Evolutionary conservation across 2,888 invertebrate genomes (phyloP), one percentile per base, ranked within the genome.

Genomic region (Margaritifera margaritifera): DNA sequence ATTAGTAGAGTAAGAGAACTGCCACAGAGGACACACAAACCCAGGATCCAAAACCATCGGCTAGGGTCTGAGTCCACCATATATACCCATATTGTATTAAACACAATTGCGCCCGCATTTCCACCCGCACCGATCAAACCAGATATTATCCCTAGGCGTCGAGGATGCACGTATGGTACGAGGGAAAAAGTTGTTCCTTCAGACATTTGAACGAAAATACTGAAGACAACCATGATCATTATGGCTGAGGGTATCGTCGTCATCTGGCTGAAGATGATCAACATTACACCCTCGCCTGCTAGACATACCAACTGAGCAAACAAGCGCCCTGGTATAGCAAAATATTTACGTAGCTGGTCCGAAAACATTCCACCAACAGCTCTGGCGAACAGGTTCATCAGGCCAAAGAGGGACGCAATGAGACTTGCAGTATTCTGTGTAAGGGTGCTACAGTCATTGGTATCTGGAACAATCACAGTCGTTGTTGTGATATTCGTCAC

Each of bases 71-170:
- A 18, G 18, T 66, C 69, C 3, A 74, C 74, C 8, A 71, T 24
- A 22, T 64, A 64, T 11, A 64, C 55, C 74, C 74, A 74, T 1
- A 74, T 51, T 55, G 69, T 64, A 58, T 74, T 74, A 71, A 71
- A 74, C 15, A 71, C 24, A 6, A 74, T 50, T 2, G 69, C 70
- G 0, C 74, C 71, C 0, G 67, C 69, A 67, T 74, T 74, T 1
- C 74, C 74, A 0, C 74, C 74, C 2, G 74, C 74, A 4, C 74
- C 74, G 53, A 74, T 68, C n/a, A 74, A 54, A 5, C 74, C 74
- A 4, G 74, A 66, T 20, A 74, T 62, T 6, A 74, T 27, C 20
- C 74, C 74, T 2, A 74, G 66, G 6, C 56, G 64, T 54, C 64
- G 52, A n/a, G 71, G 71, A 15, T 60, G 1, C 2, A 42, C 2